Conservation (phyloP, 1,140 invertebrate species). For the Drosophila takahashii region DNA sequence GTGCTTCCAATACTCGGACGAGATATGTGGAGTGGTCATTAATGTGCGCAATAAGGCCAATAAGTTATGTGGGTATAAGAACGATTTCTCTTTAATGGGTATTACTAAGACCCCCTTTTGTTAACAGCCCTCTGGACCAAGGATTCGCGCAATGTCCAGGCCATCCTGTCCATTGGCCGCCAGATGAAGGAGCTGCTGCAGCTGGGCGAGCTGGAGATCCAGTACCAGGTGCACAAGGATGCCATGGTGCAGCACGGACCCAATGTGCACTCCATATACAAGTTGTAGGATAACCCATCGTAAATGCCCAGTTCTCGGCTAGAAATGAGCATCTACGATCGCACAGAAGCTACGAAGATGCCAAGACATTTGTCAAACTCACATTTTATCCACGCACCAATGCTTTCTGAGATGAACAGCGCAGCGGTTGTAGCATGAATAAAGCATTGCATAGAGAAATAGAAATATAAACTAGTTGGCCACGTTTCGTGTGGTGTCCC, state of each 20-base stretch:
- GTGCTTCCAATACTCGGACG: conserved; percentile 95
- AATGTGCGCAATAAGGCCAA: conserved; percentile 96
- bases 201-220: conserved; percentile 85
- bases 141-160: conserved; percentile 90
- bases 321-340: conserved; percentile 56
- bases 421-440: conserved; percentile 39
- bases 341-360: conserved; percentile 2
- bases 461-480: conserved; percentile 13
- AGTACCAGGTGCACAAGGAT: conserved; percentile 93
- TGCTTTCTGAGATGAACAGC: conserved; percentile 2
- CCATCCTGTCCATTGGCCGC: conserved; percentile 92
- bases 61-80: conserved; percentile 89
- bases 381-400: conserved; percentile 27
- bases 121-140: conserved; percentile 94
- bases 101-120: conserved; percentile 40
- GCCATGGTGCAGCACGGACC: conserved; percentile 93
- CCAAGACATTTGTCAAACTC: conserved; percentile 3
- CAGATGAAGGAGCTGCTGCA: conserved; percentile 94
- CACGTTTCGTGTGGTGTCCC: conserved; percentile 15
- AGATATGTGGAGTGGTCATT: conserved; percentile 98
- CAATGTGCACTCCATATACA: conserved; percentile 91
- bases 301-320: conserved; percentile 47
- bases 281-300: conserved; percentile 40
- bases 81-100: not conserved
- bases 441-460: conserved; percentile 43